Base-by-base conservation (phyloP, 2,888 invertebrate species). In the Stegana nigrithorax region DNA sequence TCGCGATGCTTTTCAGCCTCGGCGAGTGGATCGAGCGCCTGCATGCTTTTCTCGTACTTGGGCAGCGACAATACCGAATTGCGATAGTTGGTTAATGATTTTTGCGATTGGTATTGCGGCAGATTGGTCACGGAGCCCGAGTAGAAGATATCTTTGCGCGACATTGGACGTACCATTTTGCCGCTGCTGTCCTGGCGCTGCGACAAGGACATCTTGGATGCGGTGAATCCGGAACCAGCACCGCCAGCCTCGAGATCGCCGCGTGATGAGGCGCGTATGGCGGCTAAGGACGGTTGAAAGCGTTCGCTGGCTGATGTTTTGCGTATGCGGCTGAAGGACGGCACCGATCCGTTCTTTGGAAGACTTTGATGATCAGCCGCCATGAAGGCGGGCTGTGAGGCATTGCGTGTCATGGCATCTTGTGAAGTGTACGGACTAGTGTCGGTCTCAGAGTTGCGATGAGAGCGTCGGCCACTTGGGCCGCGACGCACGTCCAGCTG, bases 61-160 rank as follows among this genome's bases (percentile, higher is more conserved):
- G 97, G 94, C 62, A 98, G 88, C 62, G 96, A 95, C 42, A 96
- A 89, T 45, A 97, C 94, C 62, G 96, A 96, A 81, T 96, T 94
- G 60, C 97, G 90, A 84, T 97, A 97, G 70, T 93, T 93, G 60
- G 93, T 91, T 60, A 97, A 88, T 1, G 96, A 95, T 81, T 95
- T 94, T 84, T 96, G 96, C 64, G 95, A 95, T 84, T 94, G 93
- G 87, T 92, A 97, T 86, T 97, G 96, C 0, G 95, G 95, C 75
- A 98, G 89, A 87, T 98, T 95, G 66, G 93, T 89, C 23, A 98
- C 94, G 51, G 97, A 97, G 27, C 98, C 97, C 2, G 96, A 96
- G 87, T 98, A 98, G 88, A 98, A 98, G 80, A 98, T 97, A 86
- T 98, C 98, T 82, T 97, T 96, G 59, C 97, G 89, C 6, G 96